These are phyloP conservation scores for Neoniphon sammara DNA, from an alignment of 2,797 vertebrate genomes.

Conservation along the genomic window DNA sequence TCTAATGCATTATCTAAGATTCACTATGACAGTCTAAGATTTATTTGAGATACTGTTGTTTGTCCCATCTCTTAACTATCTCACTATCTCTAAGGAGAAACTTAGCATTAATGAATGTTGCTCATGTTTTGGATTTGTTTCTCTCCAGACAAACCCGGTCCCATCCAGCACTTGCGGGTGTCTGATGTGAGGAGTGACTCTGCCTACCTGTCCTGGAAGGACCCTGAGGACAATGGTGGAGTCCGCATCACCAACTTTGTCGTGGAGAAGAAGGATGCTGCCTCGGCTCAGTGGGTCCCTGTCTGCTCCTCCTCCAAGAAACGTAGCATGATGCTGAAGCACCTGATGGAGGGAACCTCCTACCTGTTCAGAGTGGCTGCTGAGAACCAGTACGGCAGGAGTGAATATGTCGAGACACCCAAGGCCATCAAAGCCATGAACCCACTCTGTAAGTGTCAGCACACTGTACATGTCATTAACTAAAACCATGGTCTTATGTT, in stretches of 20 bases:
- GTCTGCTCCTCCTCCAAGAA: constrained; percentile 97
- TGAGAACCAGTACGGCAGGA: constrained; percentile 97
- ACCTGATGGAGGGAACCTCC: constrained; percentile 94
- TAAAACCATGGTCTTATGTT: not conserved
- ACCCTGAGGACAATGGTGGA: constrained; percentile 96
- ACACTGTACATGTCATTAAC: not conserved
- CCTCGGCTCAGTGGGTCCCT: constrained; percentile 92
- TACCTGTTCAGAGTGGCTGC: constrained; percentile 97
- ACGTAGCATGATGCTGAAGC: constrained; percentile 91
- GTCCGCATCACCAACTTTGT: constrained; percentile 96
- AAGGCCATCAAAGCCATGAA: constrained; percentile 96
- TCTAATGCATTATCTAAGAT: too few relatives aligned
- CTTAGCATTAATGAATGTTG: too few relatives aligned
- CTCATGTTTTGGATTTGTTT: not conserved
- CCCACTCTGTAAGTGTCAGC: constrained; percentile 92
- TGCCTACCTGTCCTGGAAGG: constrained; percentile 97
- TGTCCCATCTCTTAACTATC: too few relatives aligned
- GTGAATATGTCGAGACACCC: constrained; percentile 89
- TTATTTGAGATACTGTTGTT: too few relatives aligned
- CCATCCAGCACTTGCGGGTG: constrained; percentile 92
- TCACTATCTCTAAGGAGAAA: too few relatives aligned
- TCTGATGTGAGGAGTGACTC: constrained; percentile 96
- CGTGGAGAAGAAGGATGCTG: constrained; percentile 95
- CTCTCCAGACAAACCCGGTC: constrained; percentile 93
- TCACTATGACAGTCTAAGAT: too few relatives aligned